Percentiles rank a stretch among this genome's conserved stretches.
Evolutionary conservation across 2,113 vertebrate species (phyloP).

Genomic region (Piprites chloris): DNA sequence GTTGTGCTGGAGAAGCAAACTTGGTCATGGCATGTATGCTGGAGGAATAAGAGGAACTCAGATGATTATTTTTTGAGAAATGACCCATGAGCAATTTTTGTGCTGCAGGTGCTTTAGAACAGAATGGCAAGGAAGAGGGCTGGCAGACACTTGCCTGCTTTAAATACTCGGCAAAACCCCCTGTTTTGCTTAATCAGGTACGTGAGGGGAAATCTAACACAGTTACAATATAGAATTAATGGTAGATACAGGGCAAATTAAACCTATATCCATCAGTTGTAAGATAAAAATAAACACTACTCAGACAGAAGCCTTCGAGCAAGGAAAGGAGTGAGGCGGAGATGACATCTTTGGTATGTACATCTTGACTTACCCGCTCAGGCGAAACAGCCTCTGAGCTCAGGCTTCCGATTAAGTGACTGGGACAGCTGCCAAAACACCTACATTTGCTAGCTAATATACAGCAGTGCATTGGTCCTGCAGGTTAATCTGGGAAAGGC

Average conservation of each 20-base stretch:
- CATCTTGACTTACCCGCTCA: conserved; percentile 13
- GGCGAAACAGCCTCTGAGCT: conserved; percentile 4
- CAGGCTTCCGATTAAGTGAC: conserved; percentile 6
- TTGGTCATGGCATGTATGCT: background rate
- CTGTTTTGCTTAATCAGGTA: background rate
- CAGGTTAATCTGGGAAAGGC: background rate
- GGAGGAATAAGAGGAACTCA: background rate
- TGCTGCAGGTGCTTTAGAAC: background rate
- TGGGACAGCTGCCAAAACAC: conserved; percentile 47
- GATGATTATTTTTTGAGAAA: background rate
- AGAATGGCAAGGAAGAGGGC: background rate
- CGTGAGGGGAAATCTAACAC: background rate
- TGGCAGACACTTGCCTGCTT: conserved; percentile 34
- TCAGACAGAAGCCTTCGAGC: conserved; percentile 49
- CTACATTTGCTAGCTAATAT: background rate
- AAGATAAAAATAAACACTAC: conserved; percentile 60
- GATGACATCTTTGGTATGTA: conserved; percentile 53
- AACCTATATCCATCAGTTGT: conserved; percentile 41
- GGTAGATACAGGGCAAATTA: conserved; percentile 16
- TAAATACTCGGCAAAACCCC: conserved; percentile 1
- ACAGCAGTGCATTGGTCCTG: background rate
- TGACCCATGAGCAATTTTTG: background rate
- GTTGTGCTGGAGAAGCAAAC: background rate
- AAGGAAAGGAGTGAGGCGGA: conserved; percentile 46
- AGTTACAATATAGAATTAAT: conserved; percentile 2